Conservation (phyloP, 2,797 vertebrate species). For the Poeciliopsis infans region DNA sequence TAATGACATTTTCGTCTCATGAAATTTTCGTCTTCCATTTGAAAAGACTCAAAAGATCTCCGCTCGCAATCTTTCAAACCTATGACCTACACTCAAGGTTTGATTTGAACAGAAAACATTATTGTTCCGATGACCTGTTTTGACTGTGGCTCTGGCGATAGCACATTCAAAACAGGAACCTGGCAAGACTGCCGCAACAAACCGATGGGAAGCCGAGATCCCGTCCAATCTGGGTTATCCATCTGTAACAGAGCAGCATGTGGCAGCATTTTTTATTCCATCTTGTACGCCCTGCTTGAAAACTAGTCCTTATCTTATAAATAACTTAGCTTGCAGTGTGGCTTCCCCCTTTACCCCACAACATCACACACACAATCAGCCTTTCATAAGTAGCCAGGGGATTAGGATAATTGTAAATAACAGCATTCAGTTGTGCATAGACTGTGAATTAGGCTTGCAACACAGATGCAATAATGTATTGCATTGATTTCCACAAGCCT, state of each 20-base stretch:
- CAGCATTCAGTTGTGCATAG: constrained; percentile 21
- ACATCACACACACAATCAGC: constrained; percentile 31
- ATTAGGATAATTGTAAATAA: constrained; percentile 52
- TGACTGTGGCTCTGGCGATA: constrained; percentile 48
- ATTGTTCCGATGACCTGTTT: constrained; percentile 53
- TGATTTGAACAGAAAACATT: constrained; percentile 18
- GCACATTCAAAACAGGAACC: constrained; percentile 50
- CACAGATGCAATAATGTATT: constrained; percentile 34
- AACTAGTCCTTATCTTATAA: constrained; percentile 66
- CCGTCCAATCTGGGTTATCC: constrained; percentile 62
- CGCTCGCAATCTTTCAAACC: not conserved
- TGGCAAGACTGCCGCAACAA: constrained; percentile 34
- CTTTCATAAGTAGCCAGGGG: constrained; percentile 21
- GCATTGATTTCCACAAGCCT: constrained; percentile 39
- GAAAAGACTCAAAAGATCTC: constrained; percentile 10
- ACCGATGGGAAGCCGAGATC: constrained; percentile 55
- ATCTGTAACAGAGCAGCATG: constrained; percentile 63
- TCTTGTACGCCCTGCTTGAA: constrained; percentile 49
- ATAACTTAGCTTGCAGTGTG: constrained; percentile 58
- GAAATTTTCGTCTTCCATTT: constrained; percentile 32
- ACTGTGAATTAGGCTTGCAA: constrained; percentile 33
- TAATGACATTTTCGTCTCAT: constrained; percentile 24
- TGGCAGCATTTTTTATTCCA: constrained; percentile 64
- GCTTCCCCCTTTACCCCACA: not conserved
- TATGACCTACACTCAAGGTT: not conserved